Evolutionary conservation across 2,113 vertebrate genomes (phyloP), one percentile per base, ranked within the genome.

Genomic region (Oreocharis arfaki): DNA sequence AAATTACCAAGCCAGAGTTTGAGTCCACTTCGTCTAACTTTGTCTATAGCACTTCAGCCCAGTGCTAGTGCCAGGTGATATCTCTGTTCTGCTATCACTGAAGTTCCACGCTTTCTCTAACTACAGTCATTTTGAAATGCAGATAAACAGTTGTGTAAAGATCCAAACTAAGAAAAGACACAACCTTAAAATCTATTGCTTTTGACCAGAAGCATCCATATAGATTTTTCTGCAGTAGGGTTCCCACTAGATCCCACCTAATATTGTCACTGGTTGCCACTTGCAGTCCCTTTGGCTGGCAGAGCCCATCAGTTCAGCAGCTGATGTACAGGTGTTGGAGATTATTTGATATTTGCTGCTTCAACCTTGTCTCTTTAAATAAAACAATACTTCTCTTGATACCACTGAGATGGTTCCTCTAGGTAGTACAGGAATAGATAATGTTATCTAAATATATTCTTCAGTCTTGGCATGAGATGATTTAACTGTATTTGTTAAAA

Each of bases 311-410:
- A 64, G 42, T 87, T 91, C 53, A 55, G 52, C 74, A 86, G 82
- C 8, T 93, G 93, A 96, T 82, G 28, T 73, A 75, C 22, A 94
- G 67, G 91, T 92, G 42, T 63, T 93, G 78, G 77, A 92, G 80
- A 88, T 79, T 74, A 82, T 93, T 93, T 94, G 91, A 80, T 89
- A 92, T 93, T 87, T 89, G 52, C 75, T 95, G 91, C 89, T 97
- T 94, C 97, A 95, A 82, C 82, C 61, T 88, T 93, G 93, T 92
- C 87, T 94, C 95, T 95, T 95, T 93, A 96, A 95, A 91, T 88
- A 96, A 96, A 95, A 94, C 57, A 95, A 89, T 96, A 90, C 91
- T 87, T 96, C 67, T 90, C 93, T 87, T 95, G 77, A 87, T 92
- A 88, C 49, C 75, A 75, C 77, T 19, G 82, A 95, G 77, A 78